A percentile compares a stretch with the other conserved stretches of the same genome.
phyloP scores from a whole-genome alignment of 2,113 vertebrate species.

The Climacteris rufus region DNA sequence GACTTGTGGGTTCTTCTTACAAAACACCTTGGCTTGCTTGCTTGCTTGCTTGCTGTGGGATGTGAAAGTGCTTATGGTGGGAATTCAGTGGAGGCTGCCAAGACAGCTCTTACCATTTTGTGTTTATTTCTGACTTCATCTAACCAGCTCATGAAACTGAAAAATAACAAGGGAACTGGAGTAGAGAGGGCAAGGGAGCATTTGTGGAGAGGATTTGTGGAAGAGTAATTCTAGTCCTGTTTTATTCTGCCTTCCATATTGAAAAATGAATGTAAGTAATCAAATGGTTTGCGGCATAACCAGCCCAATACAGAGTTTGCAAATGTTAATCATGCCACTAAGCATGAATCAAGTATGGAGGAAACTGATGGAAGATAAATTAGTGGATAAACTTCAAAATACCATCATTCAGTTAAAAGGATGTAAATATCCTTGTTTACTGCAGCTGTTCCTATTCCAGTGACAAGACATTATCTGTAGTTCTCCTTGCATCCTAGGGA shows the following conservation, averaged over 20 bases:
- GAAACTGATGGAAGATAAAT: neutral
- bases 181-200: neutral
- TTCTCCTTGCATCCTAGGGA: neutral
- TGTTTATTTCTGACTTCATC: neutral
- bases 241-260: neutral
- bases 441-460: neutral
- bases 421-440: neutral
- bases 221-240: neutral
- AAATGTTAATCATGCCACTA: neutral
- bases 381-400: neutral
- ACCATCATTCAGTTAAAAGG: neutral
- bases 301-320: neutral
- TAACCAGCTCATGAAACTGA: neutral
- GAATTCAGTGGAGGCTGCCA: conserved; percentile 6
- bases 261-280: neutral
- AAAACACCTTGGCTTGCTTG: conserved; percentile 2
- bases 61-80: neutral
- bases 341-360: neutral
- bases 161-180: neutral
- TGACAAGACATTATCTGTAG: neutral
- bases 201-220: neutral
- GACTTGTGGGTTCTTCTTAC: neutral
- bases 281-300: neutral
- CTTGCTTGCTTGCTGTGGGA: neutral
- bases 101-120: neutral